These are phyloP conservation scores for Diadema setosum DNA, from an alignment of 35 echinoderm and acorn worm species.

Conservation along the genomic window DNA sequence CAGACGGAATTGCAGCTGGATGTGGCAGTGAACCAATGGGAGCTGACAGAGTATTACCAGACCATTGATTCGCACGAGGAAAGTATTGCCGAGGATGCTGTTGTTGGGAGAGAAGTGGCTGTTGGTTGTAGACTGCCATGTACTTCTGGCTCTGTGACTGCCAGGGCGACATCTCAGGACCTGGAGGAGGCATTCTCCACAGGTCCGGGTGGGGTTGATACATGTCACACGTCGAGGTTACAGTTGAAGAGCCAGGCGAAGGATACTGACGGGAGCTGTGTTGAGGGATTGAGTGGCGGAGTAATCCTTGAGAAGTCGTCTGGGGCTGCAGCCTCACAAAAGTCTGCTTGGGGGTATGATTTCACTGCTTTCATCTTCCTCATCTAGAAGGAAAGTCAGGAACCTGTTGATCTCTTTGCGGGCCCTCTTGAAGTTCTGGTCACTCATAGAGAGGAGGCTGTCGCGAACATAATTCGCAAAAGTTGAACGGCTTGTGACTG, in stretches of 20 bases:
- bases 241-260: background rate
- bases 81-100: background rate
- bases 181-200: background rate
- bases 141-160: background rate
- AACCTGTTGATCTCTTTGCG: background rate
- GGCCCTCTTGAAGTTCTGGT: background rate
- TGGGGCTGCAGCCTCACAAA: background rate
- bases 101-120: background rate
- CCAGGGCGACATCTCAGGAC: background rate
- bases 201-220: background rate
- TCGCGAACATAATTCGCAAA: slow-evolving; percentile 5
- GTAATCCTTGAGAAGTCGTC: background rate
- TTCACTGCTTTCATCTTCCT: background rate
- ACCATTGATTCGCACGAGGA: background rate
- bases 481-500: background rate
- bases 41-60: background rate
- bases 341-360: background rate
- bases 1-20: background rate
- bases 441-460: background rate
- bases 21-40: background rate
- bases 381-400: background rate
- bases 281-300: background rate
- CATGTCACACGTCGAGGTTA: background rate
- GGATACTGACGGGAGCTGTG: background rate
- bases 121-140: background rate